Evolutionary conservation across 1,140 invertebrate species (phyloP).

Genomic region (Dendrolimus punctatus): DNA sequence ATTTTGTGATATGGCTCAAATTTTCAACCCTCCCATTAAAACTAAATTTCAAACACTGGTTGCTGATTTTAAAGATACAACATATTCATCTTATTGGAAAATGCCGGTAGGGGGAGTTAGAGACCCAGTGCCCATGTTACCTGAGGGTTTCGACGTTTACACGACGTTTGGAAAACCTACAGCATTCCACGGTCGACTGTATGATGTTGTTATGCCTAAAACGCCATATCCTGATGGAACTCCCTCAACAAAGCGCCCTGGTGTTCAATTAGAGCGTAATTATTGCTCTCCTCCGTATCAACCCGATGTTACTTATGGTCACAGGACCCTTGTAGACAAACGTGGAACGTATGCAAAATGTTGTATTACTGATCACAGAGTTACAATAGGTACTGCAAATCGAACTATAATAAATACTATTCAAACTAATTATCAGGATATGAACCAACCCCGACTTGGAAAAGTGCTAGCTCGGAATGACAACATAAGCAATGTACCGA

Average conservation of each 20-base stretch:
- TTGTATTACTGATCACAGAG: conserved; percentile 58
- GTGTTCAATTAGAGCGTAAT: conserved; percentile 48
- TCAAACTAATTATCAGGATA: conserved; percentile 51
- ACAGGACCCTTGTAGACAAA: conserved; percentile 57
- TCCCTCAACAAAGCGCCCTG: conserved; percentile 45
- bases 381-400: conserved; percentile 33
- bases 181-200: conserved; percentile 35
- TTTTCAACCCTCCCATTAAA: conserved; percentile 57
- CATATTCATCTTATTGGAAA: conserved; percentile 70
- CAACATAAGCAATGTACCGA: conserved; percentile 57
- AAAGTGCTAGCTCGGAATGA: conserved; percentile 58
- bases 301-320: conserved; percentile 54
- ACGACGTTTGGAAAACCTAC: conserved; percentile 66
- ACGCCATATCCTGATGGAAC: conserved; percentile 46
- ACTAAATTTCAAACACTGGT: conserved; percentile 68
- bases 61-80: conserved; percentile 67
- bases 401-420: conserved; percentile 44
- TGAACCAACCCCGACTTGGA: conserved; percentile 48
- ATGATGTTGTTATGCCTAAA: conserved; percentile 54
- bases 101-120: conserved; percentile 49
- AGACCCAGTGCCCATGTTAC: conserved; percentile 66
- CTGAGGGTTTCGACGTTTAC: conserved; percentile 57
- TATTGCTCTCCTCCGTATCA: conserved; percentile 50
- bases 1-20: conserved; percentile 28
- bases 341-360: conserved; percentile 60